phyloP scores from a whole-genome alignment of 92 coral and sea anemone genomes.

The Heliopora coerulea region DNA sequence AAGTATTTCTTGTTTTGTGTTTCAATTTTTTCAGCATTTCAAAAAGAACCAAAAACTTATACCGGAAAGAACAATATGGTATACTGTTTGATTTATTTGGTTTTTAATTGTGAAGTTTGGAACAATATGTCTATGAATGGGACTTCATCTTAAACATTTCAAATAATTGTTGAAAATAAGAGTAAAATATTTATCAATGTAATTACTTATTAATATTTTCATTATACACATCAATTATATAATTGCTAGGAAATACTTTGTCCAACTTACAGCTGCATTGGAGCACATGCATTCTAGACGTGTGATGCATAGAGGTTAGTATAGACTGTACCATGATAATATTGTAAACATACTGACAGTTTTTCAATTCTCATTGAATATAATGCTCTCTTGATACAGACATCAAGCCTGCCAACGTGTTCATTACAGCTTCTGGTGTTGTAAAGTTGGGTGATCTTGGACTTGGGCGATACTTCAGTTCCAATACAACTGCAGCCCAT shows the following conservation, averaged over 20 bases:
- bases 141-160: too few relatives aligned
- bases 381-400: constrained; percentile 45
- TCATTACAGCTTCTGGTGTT: constrained; percentile 95
- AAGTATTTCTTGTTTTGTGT: background rate
- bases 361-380: background rate
- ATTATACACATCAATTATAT: too few relatives aligned
- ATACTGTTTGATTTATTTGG: too few relatives aligned
- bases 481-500: constrained; percentile 96
- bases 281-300: constrained; percentile 98
- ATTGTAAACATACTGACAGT: too few relatives aligned
- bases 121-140: background rate
- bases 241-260: constrained; percentile 88
- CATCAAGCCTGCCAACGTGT: constrained; percentile 99
- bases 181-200: too few relatives aligned
- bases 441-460: constrained; percentile 97
- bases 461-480: constrained; percentile 89
- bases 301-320: constrained; percentile 98
- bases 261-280: constrained; percentile 94
- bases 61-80: constrained; percentile 99
- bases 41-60: constrained; percentile 88
- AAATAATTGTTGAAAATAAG: too few relatives aligned
- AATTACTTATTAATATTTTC: too few relatives aligned
- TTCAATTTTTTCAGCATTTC: constrained; percentile 66
- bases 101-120: background rate
- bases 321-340: too few relatives aligned